A percentile compares a stretch with the other conserved stretches of the same genome.
Evolutionary conservation across 2,113 vertebrate species (phyloP).

Genomic region (Esox niger): DNA sequence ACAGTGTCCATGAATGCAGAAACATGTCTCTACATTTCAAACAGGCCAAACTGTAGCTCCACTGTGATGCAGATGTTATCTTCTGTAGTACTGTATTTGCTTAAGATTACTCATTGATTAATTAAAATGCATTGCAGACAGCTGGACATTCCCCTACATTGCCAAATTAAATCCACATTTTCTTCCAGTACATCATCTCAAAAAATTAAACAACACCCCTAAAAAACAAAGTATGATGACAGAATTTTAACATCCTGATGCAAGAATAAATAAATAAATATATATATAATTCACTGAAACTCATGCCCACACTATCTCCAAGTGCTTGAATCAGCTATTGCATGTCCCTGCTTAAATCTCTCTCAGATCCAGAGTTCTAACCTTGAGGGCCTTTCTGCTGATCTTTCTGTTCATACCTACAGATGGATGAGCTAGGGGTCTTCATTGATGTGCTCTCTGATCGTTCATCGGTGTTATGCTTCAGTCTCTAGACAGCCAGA

Average conservation of each 20-base stretch:
- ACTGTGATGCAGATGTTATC: no score
- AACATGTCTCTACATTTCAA: no score
- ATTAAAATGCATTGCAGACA: no score
- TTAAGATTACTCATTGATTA: no score
- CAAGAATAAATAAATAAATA: background rate
- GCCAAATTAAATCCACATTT: no score
- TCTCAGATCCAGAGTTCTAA: conserved; percentile 55
- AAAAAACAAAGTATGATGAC: background rate
- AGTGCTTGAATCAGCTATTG: conserved; percentile 59
- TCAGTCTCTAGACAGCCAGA: conserved; percentile 5
- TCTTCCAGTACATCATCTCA: background rate
- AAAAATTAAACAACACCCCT: background rate
- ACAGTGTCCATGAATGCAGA: no score
- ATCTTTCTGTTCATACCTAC: conserved; percentile 50
- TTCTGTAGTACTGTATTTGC: no score
- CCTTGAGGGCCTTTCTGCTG: conserved; percentile 49
- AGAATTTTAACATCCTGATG: conserved; percentile 16
- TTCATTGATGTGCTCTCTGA: conserved; percentile 51
- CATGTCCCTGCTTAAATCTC: conserved; percentile 46
- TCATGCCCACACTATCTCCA: conserved; percentile 29
- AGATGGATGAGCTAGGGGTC: conserved; percentile 54
- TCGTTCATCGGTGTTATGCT: conserved; percentile 32
- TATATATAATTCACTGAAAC: background rate
- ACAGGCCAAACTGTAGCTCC: no score
- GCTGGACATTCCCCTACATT: no score